A percentile compares a stretch with the other conserved stretches of the same genome.
Conservation (phyloP, 1,140 invertebrate genomes). For the Chelonus insularis region DNA sequence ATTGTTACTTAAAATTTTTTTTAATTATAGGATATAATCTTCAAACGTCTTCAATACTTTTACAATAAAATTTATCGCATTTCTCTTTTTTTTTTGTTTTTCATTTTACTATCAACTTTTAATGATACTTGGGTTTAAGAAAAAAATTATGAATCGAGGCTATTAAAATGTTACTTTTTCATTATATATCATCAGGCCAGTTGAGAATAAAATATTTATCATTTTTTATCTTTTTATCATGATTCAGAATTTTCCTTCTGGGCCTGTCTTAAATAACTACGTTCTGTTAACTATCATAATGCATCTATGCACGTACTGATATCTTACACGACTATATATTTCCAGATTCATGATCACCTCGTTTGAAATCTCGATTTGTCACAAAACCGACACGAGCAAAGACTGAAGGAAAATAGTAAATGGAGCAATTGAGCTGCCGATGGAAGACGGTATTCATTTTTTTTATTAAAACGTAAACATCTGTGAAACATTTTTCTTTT, state of each 20-base stretch:
- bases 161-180: too few species aligned
- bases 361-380: background rate
- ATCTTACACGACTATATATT: slow-evolving; percentile 15
- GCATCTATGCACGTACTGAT: slow-evolving; percentile 7
- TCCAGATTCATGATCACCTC: slow-evolving; percentile 3
- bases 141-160: too few species aligned
- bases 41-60: slow-evolving; percentile 15
- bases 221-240: background rate
- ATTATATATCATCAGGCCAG: background rate
- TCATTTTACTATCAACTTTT: background rate
- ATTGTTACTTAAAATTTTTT: background rate
- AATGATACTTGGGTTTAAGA: background rate
- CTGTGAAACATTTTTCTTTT: background rate
- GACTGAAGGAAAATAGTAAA: slow-evolving; percentile 12
- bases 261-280: slow-evolving; percentile 11
- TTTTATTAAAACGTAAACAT: background rate
- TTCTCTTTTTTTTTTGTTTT: background rate
- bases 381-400: background rate
- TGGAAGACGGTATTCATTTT: slow-evolving; percentile 24
- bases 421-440: slow-evolving; percentile 14
- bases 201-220: slow-evolving; percentile 4
- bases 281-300: background rate
- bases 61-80: too few species aligned
- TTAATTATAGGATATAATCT: background rate
- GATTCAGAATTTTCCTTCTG: background rate